Percentiles rank a stretch among this genome's conserved stretches.
Conservation (phyloP, 1,140 invertebrate genomes). For the Phocides pigmalion region DNA sequence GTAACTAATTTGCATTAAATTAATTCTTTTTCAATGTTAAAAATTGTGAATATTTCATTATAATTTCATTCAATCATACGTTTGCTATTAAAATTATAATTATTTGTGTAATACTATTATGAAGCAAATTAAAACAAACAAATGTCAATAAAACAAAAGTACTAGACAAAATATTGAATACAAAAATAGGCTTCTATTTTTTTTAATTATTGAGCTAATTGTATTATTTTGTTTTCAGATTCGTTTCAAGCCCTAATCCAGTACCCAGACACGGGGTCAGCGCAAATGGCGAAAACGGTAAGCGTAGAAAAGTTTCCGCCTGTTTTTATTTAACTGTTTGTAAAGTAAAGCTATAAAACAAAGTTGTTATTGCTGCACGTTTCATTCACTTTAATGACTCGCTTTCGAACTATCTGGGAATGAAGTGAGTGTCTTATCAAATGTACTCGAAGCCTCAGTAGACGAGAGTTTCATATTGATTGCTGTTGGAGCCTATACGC, state of each 20-base stretch:
- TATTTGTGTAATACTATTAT: too few relatives aligned
- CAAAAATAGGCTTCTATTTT: neutral
- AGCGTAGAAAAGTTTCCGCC: conserved; percentile 80
- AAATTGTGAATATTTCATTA: too few relatives aligned
- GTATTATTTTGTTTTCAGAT: conserved; percentile 87
- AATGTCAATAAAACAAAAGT: too few relatives aligned
- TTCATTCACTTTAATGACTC: conserved; percentile 77
- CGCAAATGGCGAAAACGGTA: conserved; percentile 97
- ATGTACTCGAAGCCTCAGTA: conserved; percentile 42
- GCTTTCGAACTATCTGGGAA: conserved; percentile 68
- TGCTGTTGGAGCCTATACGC: conserved; percentile 39
- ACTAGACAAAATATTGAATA: too few relatives aligned
- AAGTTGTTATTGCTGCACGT: conserved; percentile 76
- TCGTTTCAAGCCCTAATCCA: conserved; percentile 99
- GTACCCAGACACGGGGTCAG: conserved; percentile 97
- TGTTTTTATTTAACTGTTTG: conserved; percentile 78
- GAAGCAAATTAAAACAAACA: too few relatives aligned
- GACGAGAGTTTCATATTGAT: conserved; percentile 44
- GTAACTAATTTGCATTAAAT: neutral
- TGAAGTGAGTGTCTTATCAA: conserved; percentile 60
- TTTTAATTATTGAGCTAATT: neutral
- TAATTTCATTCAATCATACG: too few relatives aligned
- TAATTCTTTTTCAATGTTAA: too few relatives aligned
- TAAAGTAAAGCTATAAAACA: conserved; percentile 76
- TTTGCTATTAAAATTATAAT: too few relatives aligned